A percentile compares a stretch with the other conserved stretches of the same genome.
Conservation (phyloP, 2,888 invertebrate genomes). For the Eupithecia insigniata region DNA sequence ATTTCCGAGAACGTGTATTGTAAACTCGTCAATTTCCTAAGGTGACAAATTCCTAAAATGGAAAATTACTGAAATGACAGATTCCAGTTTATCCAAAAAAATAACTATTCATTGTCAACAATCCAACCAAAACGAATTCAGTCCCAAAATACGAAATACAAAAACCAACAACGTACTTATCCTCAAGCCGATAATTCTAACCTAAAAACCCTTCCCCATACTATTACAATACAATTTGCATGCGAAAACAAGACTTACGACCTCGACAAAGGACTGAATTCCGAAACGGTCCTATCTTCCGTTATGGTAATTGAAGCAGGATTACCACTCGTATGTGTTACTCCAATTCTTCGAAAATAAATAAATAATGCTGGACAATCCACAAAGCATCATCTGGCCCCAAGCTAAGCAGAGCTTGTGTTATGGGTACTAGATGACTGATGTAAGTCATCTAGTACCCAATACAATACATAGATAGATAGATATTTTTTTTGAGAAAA, state of each 20-base stretch:
- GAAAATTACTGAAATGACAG: too few relatives aligned
- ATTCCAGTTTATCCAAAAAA: neutral
- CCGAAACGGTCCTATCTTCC: constrained; percentile 10
- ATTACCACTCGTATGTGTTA: constrained; percentile 3
- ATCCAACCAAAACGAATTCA: neutral
- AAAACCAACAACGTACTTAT: neutral
- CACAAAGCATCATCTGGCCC: too few relatives aligned
- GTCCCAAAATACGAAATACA: neutral
- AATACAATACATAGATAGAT: too few relatives aligned
- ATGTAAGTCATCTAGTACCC: too few relatives aligned
- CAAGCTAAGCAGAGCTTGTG: too few relatives aligned
- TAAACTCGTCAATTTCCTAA: too few relatives aligned
- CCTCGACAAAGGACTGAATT: constrained; percentile 37
- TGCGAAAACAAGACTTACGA: constrained; percentile 51
- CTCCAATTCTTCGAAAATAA: neutral
- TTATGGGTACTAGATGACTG: too few relatives aligned
- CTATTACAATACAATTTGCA: constrained; percentile 48
- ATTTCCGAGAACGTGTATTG: too few relatives aligned
- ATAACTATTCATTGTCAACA: neutral
- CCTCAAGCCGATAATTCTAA: neutral
- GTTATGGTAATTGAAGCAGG: constrained; percentile 24
- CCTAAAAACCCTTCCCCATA: constrained; percentile 7
- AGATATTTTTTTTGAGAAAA: too few relatives aligned
- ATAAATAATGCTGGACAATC: too few relatives aligned
- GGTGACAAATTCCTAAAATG: too few relatives aligned